Evolutionary conservation across 2,888 invertebrate species (phyloP).

Genomic region (Beris morrisii): DNA sequence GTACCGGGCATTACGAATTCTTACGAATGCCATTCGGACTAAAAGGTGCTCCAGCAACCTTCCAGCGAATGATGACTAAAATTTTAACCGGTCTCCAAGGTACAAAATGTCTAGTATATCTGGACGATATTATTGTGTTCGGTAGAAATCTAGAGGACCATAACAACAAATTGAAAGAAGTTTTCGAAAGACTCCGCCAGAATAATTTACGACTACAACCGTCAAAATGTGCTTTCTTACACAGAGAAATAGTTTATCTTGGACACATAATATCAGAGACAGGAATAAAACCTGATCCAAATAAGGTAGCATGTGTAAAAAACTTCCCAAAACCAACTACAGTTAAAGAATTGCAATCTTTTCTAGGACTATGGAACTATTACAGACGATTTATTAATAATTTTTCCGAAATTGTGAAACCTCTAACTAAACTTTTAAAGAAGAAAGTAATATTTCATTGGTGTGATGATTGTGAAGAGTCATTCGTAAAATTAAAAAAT

Average conservation of each 20-base stretch:
- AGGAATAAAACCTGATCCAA: slow-evolving; percentile 43
- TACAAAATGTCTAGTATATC: slow-evolving; percentile 46
- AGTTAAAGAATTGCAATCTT: slow-evolving; percentile 43
- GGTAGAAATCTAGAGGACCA: slow-evolving; percentile 43
- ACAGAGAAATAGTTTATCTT: slow-evolving; percentile 35
- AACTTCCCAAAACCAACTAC: slow-evolving; percentile 42
- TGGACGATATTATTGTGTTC: slow-evolving; percentile 50
- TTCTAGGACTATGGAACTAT: slow-evolving; percentile 44
- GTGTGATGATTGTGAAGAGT: background rate
- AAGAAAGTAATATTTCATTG: slow-evolving; percentile 11
- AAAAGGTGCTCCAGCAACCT: slow-evolving; percentile 51
- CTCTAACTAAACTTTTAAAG: slow-evolving; percentile 7
- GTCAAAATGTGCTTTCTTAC: slow-evolving; percentile 42
- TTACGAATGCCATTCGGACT: slow-evolving; percentile 49
- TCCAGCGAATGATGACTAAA: slow-evolving; percentile 51
- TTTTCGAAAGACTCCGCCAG: slow-evolving; percentile 41
- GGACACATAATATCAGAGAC: slow-evolving; percentile 45
- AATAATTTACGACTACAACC: slow-evolving; percentile 42
- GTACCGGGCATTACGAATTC: slow-evolving; percentile 33
- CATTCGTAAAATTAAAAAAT: slow-evolving; percentile 5
- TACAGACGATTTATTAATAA: slow-evolving; percentile 49
- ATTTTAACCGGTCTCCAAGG: slow-evolving; percentile 47
- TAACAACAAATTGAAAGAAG: slow-evolving; percentile 39
- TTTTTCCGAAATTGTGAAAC: slow-evolving; percentile 22
- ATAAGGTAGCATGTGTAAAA: slow-evolving; percentile 39